Base-by-base conservation (phyloP, 2,888 invertebrate genomes). In the Chrysolina americana region DNA sequence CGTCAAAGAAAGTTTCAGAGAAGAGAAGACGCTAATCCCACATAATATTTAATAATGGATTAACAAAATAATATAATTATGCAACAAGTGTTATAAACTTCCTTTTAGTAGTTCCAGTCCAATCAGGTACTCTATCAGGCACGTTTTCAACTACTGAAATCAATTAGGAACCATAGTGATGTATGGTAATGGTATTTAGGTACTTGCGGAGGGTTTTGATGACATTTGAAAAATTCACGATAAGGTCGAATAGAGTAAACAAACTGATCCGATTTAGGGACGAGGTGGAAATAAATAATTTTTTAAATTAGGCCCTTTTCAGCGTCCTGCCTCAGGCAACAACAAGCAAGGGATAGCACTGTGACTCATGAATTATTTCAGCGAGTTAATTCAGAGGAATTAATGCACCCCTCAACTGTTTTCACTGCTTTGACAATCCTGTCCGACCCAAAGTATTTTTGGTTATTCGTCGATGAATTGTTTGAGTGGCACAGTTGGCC, bases 341-440 rank as follows among this genome's bases (percentile, higher is more conserved):
- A 53, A 13, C 3, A 10, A 53, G 21, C 53, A 53, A 21, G 53
- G 53, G 19, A 53, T 53, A 53, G 53, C 53, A 53, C 53, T 53
- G 53, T 21, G 53, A 19, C 19, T 53, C 53, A 21, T 53, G 13
- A 53, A 53, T 53, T 53, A 53, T 53, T 53, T 53, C 21, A 21
- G 53, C 21, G 21, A 21, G 53, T 53, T 53, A 53, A 53, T 53
- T 53, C 21, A 53, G 53, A 21, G 53, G 53, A 11, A 21, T 19
- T 11, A 53, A 53, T 21, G 53, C 53, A 53, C 53, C 53, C 53
- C 53, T 53, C 13, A 11, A 53, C 21, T 21, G 11, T 17, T 53
- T 53, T 21, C 13, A 21, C 53, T 3, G 53, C 53, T 53, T 53
- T 53, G 53, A 53, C 53, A 53, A 19, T 53, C 53, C 21, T 13